Evolutionary conservation across 30 jellyfish, hydroid and myxozoan genomes (phyloP).

Genomic region (Turritopsis dohrnii): DNA sequence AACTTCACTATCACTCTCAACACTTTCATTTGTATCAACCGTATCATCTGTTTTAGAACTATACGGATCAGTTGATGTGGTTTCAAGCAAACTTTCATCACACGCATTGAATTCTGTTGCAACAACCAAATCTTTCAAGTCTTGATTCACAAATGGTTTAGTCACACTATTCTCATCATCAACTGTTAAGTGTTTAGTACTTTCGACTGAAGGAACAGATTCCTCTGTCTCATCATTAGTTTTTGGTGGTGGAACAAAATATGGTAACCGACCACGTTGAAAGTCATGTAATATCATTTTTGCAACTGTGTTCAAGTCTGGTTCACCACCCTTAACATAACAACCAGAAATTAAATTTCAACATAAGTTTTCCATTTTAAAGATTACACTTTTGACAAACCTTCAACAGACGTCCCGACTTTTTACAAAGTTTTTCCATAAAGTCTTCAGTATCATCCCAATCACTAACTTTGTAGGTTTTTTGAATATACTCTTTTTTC

Average conservation of each 20-base stretch:
- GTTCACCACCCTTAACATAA: slow-evolving; percentile 90
- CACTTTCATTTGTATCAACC: neutral
- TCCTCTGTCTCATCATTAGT: neutral
- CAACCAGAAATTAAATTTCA: no score
- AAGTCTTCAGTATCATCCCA: slow-evolving; percentile 76
- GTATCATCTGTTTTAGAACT: neutral
- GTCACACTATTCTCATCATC: neutral
- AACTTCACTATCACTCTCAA: neutral
- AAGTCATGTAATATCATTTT: slow-evolving; percentile 85
- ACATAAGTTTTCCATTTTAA: neutral
- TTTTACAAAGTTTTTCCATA: slow-evolving; percentile 69
- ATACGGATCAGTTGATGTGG: neutral
- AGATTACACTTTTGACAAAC: neutral
- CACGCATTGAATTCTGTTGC: neutral
- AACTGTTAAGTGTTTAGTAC: neutral
- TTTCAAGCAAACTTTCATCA: neutral
- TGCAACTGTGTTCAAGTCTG: slow-evolving; percentile 84
- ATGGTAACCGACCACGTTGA: slow-evolving; percentile 97
- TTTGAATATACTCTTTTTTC: slow-evolving; percentile 73
- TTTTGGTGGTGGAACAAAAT: slow-evolving; percentile 97
- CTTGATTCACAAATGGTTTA: neutral
- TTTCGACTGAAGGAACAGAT: neutral
- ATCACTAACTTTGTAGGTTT: slow-evolving; percentile 71
- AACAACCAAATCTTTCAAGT: slow-evolving; percentile 9
- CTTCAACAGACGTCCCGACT: slow-evolving; percentile 29